Percentiles rank a stretch among this genome's conserved stretches.
phyloP scores from a whole-genome alignment of 2,113 vertebrate genomes.

The Menidia beryllina region DNA sequence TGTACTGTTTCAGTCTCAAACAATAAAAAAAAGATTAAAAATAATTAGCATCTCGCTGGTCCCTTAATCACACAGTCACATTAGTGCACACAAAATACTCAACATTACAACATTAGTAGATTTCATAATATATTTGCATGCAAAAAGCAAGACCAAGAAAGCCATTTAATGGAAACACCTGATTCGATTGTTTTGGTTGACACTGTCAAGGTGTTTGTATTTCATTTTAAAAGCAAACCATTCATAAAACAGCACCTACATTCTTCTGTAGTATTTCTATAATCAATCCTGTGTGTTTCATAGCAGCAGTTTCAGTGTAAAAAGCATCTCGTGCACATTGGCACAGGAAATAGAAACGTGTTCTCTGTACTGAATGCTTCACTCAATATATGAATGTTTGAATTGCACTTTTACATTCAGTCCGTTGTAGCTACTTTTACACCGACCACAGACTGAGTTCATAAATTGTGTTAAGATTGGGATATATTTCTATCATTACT shows the following conservation, averaged over 20 bases:
- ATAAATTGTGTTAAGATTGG: not conserved
- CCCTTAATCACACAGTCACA: conserved; percentile 16
- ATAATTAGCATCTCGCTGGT: conserved; percentile 5
- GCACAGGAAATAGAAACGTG: not conserved
- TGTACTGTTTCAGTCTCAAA: conserved; percentile 13
- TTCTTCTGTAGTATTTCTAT: conserved; percentile 21
- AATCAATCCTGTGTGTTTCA: conserved; percentile 4
- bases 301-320: conserved; percentile 22
- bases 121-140: conserved; percentile 7
- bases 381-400: conserved; percentile 27
- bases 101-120: not conserved
- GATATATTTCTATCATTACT: not conserved
- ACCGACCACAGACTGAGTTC: not conserved
- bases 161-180: not conserved
- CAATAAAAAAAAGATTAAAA: conserved; percentile 5
- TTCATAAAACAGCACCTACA: conserved; percentile 1
- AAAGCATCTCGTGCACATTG: conserved; percentile 4
- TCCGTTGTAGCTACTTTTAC: not conserved
- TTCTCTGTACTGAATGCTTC: not conserved
- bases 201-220: not conserved
- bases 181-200: conserved; percentile 14
- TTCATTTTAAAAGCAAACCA: conserved; percentile 13
- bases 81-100: not conserved
- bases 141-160: not conserved
- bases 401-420: conserved; percentile 10